Evolutionary conservation across 2,797 vertebrate species (phyloP).

Genomic region (Liparis tanakae): DNA sequence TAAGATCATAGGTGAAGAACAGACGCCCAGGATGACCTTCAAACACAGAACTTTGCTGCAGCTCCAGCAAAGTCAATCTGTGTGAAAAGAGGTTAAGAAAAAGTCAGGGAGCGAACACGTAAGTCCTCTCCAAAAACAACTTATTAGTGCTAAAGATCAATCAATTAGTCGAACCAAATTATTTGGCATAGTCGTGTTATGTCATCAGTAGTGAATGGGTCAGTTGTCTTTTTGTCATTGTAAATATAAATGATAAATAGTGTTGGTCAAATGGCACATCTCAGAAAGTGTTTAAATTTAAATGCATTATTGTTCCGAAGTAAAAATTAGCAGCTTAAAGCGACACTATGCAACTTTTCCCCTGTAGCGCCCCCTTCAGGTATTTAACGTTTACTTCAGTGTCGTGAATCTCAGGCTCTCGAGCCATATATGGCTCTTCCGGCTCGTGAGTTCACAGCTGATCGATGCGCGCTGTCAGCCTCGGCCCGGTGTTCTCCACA

Average conservation of each 20-base stretch:
- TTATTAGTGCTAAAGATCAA: background rate
- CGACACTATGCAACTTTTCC: no score
- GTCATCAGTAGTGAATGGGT: background rate
- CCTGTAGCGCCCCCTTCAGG: no score
- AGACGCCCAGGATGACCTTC: slow-evolving; percentile 73
- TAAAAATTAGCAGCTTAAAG: background rate
- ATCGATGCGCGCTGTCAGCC: no score
- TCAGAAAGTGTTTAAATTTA: background rate
- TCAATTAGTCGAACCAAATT: background rate
- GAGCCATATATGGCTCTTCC: no score
- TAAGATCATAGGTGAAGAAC: slow-evolving; percentile 73
- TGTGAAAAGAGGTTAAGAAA: background rate
- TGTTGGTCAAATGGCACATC: background rate
- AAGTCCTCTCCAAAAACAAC: background rate
- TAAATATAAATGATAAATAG: background rate
- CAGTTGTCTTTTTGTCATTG: background rate
- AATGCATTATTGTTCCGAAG: background rate
- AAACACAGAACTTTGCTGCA: slow-evolving; percentile 72
- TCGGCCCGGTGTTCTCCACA: no score
- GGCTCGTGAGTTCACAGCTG: no score
- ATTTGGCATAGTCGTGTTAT: background rate
- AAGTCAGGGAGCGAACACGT: background rate
- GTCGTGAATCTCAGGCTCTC: no score
- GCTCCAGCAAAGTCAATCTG: slow-evolving; percentile 72
- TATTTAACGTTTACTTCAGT: no score